These are phyloP conservation scores for Himalopsyche tibetana DNA, from an alignment of 2,888 invertebrate genomes.

Conservation along the genomic window DNA sequence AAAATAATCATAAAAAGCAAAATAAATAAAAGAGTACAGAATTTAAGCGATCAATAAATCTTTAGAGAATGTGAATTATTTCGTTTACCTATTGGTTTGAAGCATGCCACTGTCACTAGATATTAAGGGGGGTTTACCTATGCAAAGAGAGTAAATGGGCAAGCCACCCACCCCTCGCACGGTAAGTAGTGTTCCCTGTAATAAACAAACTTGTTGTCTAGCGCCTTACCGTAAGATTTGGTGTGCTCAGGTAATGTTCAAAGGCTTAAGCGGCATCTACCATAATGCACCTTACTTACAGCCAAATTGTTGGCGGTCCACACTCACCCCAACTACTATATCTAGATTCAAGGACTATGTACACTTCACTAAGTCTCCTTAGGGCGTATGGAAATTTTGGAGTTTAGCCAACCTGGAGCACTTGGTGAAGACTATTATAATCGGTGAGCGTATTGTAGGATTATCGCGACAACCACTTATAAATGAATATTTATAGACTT, in stretches of 20 bases:
- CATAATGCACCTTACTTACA: conserved; percentile 58
- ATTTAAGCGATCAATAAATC: too few species aligned
- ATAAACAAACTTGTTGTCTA: conserved; percentile 62
- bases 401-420: conserved; percentile 17
- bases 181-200: conserved; percentile 26
- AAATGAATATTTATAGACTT: too few species aligned
- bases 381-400: conserved; percentile 25
- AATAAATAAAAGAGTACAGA: too few species aligned
- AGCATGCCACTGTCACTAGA: conserved; percentile 1
- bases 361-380: conserved; percentile 1
- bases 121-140: conserved; percentile 15
- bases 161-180: background rate
- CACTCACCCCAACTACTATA: conserved; percentile 31
- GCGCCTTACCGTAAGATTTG: conserved; percentile 62
- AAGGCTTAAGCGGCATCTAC: conserved; percentile 54
- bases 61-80: too few species aligned
- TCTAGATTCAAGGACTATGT: background rate
- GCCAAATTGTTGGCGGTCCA: conserved; percentile 53
- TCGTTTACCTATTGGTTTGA: too few species aligned
- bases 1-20: too few species aligned
- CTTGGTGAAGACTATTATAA: conserved; percentile 4
- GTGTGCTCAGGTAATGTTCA: conserved; percentile 59
- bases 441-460: background rate
- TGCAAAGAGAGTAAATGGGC: background rate
- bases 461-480: conserved; percentile 6